A percentile compares a stretch with the other conserved stretches of the same genome.
Conservation (phyloP, 1,140 invertebrate species). For the Psilanteris sp. region DNA sequence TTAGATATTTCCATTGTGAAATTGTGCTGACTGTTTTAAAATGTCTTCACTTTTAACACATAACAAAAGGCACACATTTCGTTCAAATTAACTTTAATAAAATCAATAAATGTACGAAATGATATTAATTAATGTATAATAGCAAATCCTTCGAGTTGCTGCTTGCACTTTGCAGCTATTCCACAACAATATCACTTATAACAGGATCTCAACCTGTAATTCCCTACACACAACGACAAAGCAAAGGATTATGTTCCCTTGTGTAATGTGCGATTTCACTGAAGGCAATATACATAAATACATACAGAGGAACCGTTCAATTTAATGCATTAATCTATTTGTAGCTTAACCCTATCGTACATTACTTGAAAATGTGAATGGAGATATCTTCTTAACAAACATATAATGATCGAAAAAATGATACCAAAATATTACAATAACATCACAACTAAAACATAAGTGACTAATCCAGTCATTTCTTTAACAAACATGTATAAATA, state of each 20-base stretch:
- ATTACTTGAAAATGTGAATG: neutral
- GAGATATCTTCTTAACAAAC: too few species aligned
- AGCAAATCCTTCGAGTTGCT: constrained; percentile 1
- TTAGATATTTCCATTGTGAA: too few species aligned
- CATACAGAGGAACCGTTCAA: constrained; percentile 56
- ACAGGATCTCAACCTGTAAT: constrained; percentile 38
- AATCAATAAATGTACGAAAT: constrained; percentile 1
- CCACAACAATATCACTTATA: constrained; percentile 1
- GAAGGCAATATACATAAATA: constrained; percentile 15
- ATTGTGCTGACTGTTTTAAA: too few species aligned
- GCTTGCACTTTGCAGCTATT: constrained; percentile 32
- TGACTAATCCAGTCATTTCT: too few species aligned
- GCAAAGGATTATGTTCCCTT: constrained; percentile 42
- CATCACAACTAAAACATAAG: too few species aligned
- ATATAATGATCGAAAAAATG: too few species aligned
- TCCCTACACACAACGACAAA: constrained; percentile 30
- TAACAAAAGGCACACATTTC: too few species aligned
- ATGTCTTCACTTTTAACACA: too few species aligned
- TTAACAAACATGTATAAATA: too few species aligned
- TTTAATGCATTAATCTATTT: constrained; percentile 67
- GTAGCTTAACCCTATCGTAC: constrained; percentile 23
- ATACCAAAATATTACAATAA: too few species aligned
- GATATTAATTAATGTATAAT: constrained; percentile 7
- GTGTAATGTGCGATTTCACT: constrained; percentile 21
- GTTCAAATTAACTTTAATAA: too few species aligned